phyloP scores from a whole-genome alignment of 2,888 invertebrate species.

The Yponomeuta evonymella region DNA sequence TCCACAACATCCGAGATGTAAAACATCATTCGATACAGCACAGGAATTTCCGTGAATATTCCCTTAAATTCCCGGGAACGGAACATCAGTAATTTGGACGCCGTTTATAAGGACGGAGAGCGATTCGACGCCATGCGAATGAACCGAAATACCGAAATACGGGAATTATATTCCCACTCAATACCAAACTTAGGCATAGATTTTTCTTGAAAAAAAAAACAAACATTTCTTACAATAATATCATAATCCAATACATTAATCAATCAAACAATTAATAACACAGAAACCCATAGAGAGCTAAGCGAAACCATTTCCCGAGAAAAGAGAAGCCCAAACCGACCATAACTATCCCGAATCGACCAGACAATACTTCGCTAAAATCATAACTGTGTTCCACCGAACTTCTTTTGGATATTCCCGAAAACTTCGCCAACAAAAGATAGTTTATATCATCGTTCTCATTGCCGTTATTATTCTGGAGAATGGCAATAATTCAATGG shows the following conservation, averaged over 20 bases:
- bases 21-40: too few species aligned
- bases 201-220: too few species aligned
- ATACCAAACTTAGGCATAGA: too few species aligned
- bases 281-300: neutral
- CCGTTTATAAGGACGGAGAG: too few species aligned
- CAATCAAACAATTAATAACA: neutral
- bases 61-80: too few species aligned
- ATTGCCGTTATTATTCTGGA: slow-evolving; percentile 30
- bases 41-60: too few species aligned
- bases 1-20: too few species aligned
- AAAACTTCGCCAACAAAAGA: slow-evolving; percentile 10
- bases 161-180: too few species aligned
- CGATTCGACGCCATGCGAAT: too few species aligned
- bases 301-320: neutral
- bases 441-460: slow-evolving; percentile 31
- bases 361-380: slow-evolving; percentile 11
- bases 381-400: slow-evolving; percentile 10
- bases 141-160: too few species aligned
- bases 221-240: neutral
- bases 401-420: neutral
- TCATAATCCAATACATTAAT: neutral
- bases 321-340: neutral
- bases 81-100: too few species aligned
- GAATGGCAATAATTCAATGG: slow-evolving; percentile 68
- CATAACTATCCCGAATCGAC: neutral